These are phyloP conservation scores for Ptilorrhoa leucosticta DNA, from an alignment of 2,113 vertebrate species.

Conservation along the genomic window DNA sequence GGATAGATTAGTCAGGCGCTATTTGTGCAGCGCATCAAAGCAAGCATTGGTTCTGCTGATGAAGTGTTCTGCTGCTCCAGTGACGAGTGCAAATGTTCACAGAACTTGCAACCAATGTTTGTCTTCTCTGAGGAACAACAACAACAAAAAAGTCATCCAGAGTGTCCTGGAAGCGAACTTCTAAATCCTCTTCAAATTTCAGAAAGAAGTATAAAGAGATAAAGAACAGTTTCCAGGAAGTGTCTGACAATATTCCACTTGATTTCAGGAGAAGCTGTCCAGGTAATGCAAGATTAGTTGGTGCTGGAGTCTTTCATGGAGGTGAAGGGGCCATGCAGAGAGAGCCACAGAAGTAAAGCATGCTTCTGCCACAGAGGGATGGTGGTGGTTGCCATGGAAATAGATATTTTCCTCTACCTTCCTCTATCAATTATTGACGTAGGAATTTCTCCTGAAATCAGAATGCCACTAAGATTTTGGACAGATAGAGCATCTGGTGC, in stretches of 20 bases:
- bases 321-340: not conserved
- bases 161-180: not conserved
- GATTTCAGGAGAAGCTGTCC: not conserved
- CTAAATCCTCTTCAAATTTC: not conserved
- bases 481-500: not conserved
- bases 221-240: not conserved
- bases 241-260: not conserved
- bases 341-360: not conserved
- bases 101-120: not conserved
- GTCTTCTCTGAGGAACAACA: not conserved
- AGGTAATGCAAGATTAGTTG: not conserved
- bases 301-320: not conserved
- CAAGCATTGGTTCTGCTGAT: not conserved
- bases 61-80: not conserved
- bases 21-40: conserved; percentile 43
- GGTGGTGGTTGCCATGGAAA: not conserved
- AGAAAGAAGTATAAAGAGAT: not conserved
- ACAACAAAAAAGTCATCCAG: not conserved
- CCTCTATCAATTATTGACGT: not conserved
- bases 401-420: not conserved
- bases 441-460: not conserved
- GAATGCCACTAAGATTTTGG: not conserved
- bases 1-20: conserved; percentile 54
- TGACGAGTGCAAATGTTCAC: not conserved
- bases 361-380: not conserved